Base-by-base conservation (phyloP, 1,140 invertebrate genomes). In the Bombus sylvicola region DNA sequence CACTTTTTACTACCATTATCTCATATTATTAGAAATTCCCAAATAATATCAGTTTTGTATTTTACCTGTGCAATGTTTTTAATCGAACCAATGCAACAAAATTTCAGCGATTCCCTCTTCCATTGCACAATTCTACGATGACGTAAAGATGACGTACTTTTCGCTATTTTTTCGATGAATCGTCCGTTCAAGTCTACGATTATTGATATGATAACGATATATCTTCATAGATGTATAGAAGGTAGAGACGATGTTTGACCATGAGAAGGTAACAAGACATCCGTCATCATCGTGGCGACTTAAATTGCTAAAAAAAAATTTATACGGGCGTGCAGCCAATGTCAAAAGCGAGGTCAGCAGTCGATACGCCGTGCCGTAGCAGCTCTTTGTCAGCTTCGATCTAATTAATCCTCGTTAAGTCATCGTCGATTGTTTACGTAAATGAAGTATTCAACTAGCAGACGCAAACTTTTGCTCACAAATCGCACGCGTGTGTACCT, bases 381-480 rank as follows among this genome's bases (percentile, higher is more conserved):
- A 57, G 31, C 25, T 79, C 77, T 85, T 85, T 72, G 57, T 43
- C 77, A 73, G 53, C 53, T 72, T 41, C 66, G 37, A 73, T 85
- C 83, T 85, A 85, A 85, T 80, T 85, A 80, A 85, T 85, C 77
- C 53, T 85, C 83, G 76, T 85, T 85, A 80, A 85, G 68, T 80
- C 66, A 53, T 80, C 47, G 77, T 64, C 77, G 73, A 80, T 85
- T 71, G 77, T 85, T 85, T 80, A 85, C 76, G 34, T 73, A 80
- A 80, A 85, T 57, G 39, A 73, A 25, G 5, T 12, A 68, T 34
- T n/a, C 12, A 43, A 28, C 6, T 41, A 18, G 13, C 31, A 68
- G 53, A 64, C 3, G 47, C 39, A 15, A 72, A 84, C 53, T 79
- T 84, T 80, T 31, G 31, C 8, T 79, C 68, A 62, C 41, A 25